Base-by-base conservation (phyloP, 64 coral and sea anemone genomes). In the Catalaphyllia jardinei region DNA sequence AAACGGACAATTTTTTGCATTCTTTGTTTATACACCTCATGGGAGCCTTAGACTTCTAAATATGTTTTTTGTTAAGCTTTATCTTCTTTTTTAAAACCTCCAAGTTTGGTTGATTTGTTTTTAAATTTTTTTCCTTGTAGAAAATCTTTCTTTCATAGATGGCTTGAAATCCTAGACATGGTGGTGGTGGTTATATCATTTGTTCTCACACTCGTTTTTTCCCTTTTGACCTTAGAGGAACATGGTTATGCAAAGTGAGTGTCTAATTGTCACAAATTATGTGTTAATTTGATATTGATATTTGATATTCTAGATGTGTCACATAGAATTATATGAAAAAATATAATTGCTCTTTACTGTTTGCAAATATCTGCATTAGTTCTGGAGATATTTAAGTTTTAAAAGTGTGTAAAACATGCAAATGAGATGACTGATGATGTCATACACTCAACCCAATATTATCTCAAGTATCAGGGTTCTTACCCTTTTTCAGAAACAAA, bases 241-340 rank as follows among this genome's bases (percentile, higher is more conserved):
- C 93, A 98, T 73, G 88, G 87, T 17, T 92, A 94, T 90, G 90
- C 92, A 83, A 98, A 98, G 96, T 98, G 86, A 88, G 96, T 89
- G 39, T 55, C 19, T 11, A 77, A 24, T 24, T 22, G 1, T 9
- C 9, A 52, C 7, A 24, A 24, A 77, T n/a, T 24, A 10, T 1
- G 10, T 24, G 10, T 22, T 49, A n/a, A n/a, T n/a, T n/a, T n/a
- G n/a, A n/a, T n/a, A n/a, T n/a, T n/a, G n/a, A n/a, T n/a, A n/a
- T n/a, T n/a, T n/a, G n/a, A n/a, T n/a, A n/a, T n/a, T n/a, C n/a
- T n/a, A n/a, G n/a, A n/a, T n/a, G n/a, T n/a, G n/a, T n/a, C n/a
- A n/a, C n/a, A n/a, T n/a, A n/a, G n/a, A n/a, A n/a, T n/a, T n/a
- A n/a, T n/a, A n/a, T n/a, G n/a, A n/a, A n/a, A n/a, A n/a, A n/a